A percentile compares a stretch with the other conserved stretches of the same genome.
phyloP scores from a whole-genome alignment of 2,888 invertebrate species.

The Ochropleura leucogaster region DNA sequence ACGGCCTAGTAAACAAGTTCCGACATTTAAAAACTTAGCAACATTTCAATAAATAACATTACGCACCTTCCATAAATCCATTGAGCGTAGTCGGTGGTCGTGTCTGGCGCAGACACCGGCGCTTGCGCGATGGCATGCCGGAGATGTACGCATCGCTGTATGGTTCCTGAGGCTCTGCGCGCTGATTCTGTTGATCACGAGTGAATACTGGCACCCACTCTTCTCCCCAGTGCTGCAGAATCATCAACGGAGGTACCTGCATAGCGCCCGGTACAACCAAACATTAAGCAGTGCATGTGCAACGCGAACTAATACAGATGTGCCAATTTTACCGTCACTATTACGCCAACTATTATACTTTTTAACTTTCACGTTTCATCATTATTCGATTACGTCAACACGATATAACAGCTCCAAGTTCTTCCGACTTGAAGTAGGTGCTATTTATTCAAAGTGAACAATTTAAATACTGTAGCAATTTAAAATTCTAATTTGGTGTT shows the following conservation, averaged over 20 bases:
- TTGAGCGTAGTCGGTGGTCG: slow-evolving; percentile 78
- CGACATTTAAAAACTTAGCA: neutral
- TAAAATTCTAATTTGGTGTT: slow-evolving; percentile 35
- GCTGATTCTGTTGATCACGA: slow-evolving; percentile 94
- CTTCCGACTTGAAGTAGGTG: slow-evolving; percentile 15
- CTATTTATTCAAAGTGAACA: slow-evolving; percentile 32
- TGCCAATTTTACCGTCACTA: slow-evolving; percentile 27
- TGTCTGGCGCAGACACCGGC: slow-evolving; percentile 92
- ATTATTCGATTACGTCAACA: slow-evolving; percentile 33
- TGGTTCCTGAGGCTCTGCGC: slow-evolving; percentile 89
- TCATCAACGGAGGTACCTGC: slow-evolving; percentile 86
- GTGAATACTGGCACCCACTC: slow-evolving; percentile 97
- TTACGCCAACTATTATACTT: slow-evolving; percentile 10
- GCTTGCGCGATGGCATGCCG: slow-evolving; percentile 97
- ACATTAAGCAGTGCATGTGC: slow-evolving; percentile 41
- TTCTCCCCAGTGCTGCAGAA: slow-evolving; percentile 80
- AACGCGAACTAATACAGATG: slow-evolving; percentile 32
- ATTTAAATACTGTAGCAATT: slow-evolving; percentile 52
- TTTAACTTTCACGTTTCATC: slow-evolving; percentile 32
- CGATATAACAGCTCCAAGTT: slow-evolving; percentile 29
- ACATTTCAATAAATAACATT: neutral
- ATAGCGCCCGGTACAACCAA: slow-evolving; percentile 29
- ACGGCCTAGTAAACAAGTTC: neutral
- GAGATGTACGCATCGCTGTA: slow-evolving; percentile 97
- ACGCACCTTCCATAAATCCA: slow-evolving; percentile 77